Conservation (phyloP, 2,113 vertebrate species). For the Halcyon malimbica region DNA sequence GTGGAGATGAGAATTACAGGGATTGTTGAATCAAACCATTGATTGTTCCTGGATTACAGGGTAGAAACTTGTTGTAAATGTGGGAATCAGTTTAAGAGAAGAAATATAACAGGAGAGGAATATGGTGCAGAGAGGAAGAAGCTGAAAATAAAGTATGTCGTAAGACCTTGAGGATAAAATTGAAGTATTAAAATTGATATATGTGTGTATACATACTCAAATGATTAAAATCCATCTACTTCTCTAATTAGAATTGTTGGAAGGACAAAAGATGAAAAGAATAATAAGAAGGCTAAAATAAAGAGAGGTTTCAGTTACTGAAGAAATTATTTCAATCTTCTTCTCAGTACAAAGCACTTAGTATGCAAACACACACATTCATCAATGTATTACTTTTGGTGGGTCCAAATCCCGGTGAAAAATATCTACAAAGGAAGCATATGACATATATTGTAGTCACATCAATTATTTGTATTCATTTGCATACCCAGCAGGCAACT, state of each 20-base stretch:
- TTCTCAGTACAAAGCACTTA: neutral
- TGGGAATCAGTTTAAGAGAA: neutral
- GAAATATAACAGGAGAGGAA: neutral
- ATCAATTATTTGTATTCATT: neutral
- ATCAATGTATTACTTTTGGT: neutral
- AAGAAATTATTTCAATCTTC: neutral
- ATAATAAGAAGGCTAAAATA: neutral
- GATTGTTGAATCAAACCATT: neutral
- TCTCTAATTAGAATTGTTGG: neutral
- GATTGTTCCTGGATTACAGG: neutral
- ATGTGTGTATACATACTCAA: rapidly evolving
- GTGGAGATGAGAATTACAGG: neutral
- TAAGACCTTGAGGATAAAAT: neutral
- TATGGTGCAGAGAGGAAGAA: neutral
- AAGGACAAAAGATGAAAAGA: neutral
- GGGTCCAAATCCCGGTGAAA: neutral
- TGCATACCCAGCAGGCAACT: neutral
- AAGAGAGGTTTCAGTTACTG: neutral
- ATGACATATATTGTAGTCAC: neutral
- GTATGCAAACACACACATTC: neutral
- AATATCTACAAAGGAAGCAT: neutral
- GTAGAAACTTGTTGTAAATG: neutral
- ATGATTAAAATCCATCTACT: neutral
- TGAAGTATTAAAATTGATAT: neutral
- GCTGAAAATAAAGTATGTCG: neutral